Conservation (phyloP, 2,113 vertebrate species). For the Lethenteron reissneri region DNA sequence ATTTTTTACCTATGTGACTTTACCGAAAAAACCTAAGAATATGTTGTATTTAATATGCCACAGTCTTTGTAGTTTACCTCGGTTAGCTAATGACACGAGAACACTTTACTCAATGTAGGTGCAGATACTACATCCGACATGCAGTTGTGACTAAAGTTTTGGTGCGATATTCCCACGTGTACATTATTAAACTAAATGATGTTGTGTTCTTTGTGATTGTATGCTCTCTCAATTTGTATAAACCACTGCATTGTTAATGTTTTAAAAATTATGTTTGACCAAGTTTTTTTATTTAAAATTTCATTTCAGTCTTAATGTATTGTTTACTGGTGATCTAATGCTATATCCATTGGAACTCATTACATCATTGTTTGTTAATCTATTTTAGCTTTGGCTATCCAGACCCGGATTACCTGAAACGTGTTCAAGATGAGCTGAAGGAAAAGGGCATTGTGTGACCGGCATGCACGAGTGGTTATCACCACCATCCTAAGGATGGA, state of each 20-base stretch:
- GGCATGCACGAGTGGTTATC: background rate
- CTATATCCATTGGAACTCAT: too few relatives aligned
- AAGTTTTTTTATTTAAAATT: background rate
- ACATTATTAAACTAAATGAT: background rate
- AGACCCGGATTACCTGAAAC: conserved; percentile 25
- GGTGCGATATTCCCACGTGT: too few relatives aligned
- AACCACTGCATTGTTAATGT: background rate
- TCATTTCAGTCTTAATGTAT: background rate
- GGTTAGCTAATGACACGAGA: too few relatives aligned
- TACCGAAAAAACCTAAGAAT: too few relatives aligned
- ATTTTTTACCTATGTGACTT: too few relatives aligned
- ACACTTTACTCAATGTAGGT: too few relatives aligned
- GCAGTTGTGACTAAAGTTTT: too few relatives aligned
- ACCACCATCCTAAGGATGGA: too few relatives aligned
- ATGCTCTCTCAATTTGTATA: background rate
- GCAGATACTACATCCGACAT: too few relatives aligned
- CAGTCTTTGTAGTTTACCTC: too few relatives aligned
- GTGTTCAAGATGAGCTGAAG: conserved; percentile 30
- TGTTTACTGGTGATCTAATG: too few relatives aligned
- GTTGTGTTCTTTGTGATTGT: background rate
- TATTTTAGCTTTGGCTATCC: conserved; percentile 29
- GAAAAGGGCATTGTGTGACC: conserved; percentile 30
- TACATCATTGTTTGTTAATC: background rate
- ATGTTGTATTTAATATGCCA: too few relatives aligned
- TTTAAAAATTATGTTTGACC: background rate